Conservation (phyloP, 2,797 vertebrate genomes). For the Ambastaia sidthimunki region DNA sequence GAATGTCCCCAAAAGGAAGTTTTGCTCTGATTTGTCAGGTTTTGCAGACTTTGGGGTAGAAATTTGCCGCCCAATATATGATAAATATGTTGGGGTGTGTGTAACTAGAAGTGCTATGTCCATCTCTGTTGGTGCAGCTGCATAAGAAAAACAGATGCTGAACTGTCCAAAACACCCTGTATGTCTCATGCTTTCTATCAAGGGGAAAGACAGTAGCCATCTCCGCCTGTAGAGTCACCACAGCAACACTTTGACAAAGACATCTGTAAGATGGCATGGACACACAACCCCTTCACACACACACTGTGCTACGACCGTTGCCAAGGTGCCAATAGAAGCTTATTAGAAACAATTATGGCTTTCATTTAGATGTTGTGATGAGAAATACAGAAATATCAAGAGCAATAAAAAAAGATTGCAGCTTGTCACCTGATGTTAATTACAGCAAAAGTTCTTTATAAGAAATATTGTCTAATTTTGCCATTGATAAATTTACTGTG, state of each 20-base stretch:
- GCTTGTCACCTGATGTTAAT: background rate
- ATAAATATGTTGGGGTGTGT: conserved; percentile 56
- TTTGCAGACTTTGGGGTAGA: too few relatives aligned
- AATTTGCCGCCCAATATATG: too few relatives aligned
- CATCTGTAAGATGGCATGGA: conserved; percentile 76
- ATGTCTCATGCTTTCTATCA: conserved; percentile 63
- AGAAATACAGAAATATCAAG: conserved; percentile 14
- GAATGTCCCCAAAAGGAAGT: too few relatives aligned
- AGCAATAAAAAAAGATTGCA: too few relatives aligned
- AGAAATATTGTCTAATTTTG: background rate
- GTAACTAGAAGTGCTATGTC: conserved; percentile 67
- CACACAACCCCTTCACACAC: conserved; percentile 63
- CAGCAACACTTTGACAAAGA: conserved; percentile 67
- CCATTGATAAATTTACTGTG: background rate
- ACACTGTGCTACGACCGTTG: conserved; percentile 20
- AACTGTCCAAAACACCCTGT: conserved; percentile 65
- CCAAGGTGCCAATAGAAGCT: background rate
- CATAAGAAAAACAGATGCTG: conserved; percentile 80
- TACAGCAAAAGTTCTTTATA: background rate
- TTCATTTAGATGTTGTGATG: conserved; percentile 53
- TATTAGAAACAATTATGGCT: conserved; percentile 14
- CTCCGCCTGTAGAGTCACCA: conserved; percentile 57
- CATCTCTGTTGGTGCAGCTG: conserved; percentile 73
- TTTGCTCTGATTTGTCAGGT: too few relatives aligned
- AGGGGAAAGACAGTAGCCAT: conserved; percentile 61